Base-by-base conservation (phyloP, 2,888 invertebrate genomes). In the Lepidocyrtinus sp. region DNA sequence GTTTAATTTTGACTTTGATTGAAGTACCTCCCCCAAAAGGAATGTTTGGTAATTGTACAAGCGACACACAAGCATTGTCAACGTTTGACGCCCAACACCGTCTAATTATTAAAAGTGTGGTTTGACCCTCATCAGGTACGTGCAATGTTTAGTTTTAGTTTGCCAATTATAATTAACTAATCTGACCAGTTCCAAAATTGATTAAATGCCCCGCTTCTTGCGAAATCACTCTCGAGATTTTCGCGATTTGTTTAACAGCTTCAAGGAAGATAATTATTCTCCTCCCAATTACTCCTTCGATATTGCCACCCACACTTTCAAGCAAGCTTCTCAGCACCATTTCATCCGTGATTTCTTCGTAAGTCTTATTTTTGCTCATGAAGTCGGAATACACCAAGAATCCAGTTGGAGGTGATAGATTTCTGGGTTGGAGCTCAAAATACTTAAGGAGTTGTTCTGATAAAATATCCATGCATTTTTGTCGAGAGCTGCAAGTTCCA, bases 261-360 rank as follows among this genome's bases (percentile, higher is more conserved):
- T 67, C 61, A n/a, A 21, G 46, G 55, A 77, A 77, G 26, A 77
- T 0, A 7, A 77, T 22, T 12, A 24, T 45, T 24, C 27, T 62
- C 25, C 7, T 65, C 21, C 25, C 73, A 21, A 25, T 63, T 24
- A n/a, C 5, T 9, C 26, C 25, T 15, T 3, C 3, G 7, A 21
- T 1, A n/a, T 46, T 2, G 5, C 63, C 45, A 1, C 9, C 25
- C 22, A 46, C 45, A 21, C 5, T 1, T 21, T 64, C 24, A 24
- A 76, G 15, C n/a, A 63, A n/a, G 12, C 36, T 26, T 1, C 22
- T 15, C 1, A 55, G 17, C 9, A 1, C 9, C 0, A 12, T 17
- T 15, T 21, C 46, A 70, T 77, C 25, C 46, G 25, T 62, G 3
- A 76, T 70, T 50, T 76, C 69, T 22, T 63, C 75, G 17, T 76